Evolutionary conservation across 2,888 invertebrate genomes (phyloP), one percentile per base, ranked within the genome.

Genomic region (Fissipunctia ypsillon): DNA sequence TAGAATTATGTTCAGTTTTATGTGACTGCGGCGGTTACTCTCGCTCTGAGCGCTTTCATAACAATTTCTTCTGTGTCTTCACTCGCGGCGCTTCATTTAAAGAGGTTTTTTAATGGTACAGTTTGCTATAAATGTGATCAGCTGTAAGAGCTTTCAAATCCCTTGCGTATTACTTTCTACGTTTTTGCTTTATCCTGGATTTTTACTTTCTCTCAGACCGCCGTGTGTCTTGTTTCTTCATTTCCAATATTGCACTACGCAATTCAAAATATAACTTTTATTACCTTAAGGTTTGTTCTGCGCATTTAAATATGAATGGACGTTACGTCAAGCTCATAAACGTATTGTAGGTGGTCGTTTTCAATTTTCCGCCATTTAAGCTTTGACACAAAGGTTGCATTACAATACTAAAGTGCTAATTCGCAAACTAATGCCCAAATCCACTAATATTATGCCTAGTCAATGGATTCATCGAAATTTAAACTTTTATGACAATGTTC

Each of bases 341-440:
- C 12, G 56, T 50, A 45, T 50, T 69, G 79, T 79, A 56, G 74
- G 74, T 67, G 69, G 74, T 45, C 50, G 45, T 73, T 79, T 83
- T 79, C 63, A 79, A 79, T 73, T 70, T 73, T 66, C 31, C 54
- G 31, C 73, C 68, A 56, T 81, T 66, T 65, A 61, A 35, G 67
- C 38, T 50, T 50, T 50, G 45, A 69, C 60, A 81, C 65, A 73
- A 69, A 60, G 56, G 59, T 12, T 69, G 38, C 65, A 60, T 75
- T 56, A 70, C 68, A 83, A 81, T 76, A 74, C 56, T n/a, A 41
- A 82, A 82, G 85, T 76, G 85, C 60, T 85, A 85, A 84, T 84
- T 84, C 68, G 79, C 72, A 70, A 76, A 74, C 65, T 25, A 68
- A 78, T 76, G 79, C 72, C 73, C 68, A 76, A 78, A 82, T 70